Percentiles rank a stretch among this genome's conserved stretches.
Evolutionary conservation across 2,113 vertebrate species (phyloP).

Genomic region (Crotalus viridis): DNA sequence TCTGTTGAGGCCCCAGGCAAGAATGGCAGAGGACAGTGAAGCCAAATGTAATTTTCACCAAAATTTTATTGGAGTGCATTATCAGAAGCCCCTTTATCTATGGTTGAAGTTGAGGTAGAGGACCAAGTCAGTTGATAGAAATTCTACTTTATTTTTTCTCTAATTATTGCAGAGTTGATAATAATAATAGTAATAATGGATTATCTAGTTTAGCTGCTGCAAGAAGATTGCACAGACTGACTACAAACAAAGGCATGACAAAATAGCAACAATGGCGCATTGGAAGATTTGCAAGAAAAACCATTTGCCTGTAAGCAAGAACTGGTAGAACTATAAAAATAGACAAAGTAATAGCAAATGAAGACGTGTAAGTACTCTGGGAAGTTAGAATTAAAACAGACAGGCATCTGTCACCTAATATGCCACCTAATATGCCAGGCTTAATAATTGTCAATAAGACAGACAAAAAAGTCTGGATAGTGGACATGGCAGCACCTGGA

Average conservation of each 20-base stretch:
- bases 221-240: background rate
- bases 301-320: background rate
- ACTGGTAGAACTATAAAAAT: background rate
- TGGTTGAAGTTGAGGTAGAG: background rate
- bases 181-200: background rate
- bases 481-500: background rate
- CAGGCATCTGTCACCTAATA: background rate
- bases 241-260: background rate
- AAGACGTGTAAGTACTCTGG: background rate
- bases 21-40: background rate
- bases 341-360: background rate
- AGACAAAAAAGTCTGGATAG: background rate
- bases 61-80: background rate
- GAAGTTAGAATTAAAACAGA: background rate
- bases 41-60: conserved; percentile 26
- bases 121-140: background rate
- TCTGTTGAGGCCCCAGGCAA: conserved; percentile 7
- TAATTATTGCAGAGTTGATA: background rate
- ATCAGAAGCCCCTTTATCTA: background rate
- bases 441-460: background rate
- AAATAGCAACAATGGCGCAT: background rate
- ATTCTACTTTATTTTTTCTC: background rate
- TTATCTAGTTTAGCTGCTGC: background rate
- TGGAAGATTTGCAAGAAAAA: background rate
- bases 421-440: background rate